Base-by-base conservation (phyloP, 2,113 vertebrate genomes). In the Pterocles gutturalis region DNA sequence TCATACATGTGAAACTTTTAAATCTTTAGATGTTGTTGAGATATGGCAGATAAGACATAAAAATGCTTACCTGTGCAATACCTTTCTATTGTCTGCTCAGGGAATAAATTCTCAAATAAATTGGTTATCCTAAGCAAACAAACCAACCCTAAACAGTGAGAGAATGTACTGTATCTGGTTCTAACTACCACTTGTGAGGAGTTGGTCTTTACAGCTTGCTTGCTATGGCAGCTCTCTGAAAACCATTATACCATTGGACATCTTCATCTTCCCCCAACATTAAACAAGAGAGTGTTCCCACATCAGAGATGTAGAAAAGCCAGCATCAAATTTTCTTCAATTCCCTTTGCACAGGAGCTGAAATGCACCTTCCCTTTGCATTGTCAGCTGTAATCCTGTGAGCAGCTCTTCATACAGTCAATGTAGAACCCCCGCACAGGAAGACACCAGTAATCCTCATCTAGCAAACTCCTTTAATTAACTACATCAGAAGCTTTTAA, bases 11-110 rank as follows among this genome's bases (percentile, higher is more conserved):
- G 70, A 89, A 93, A 83, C 83, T 95, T 94, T 94, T 77, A 94
- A 79, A 69, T 84, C 77, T 93, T 97, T 77, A 82, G 79, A 81
- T 90, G 60, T 87, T 90, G 71, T 92, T 89, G 89, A 92, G 76
- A 92, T 91, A 48, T 70, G 81, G 62, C 83, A 97, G 81, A 87
- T 81, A 83, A 76, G 64, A 87, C 58, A 91, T 54, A 72, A 91
- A 96, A 85, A 69, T 82, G 31, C 65, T 84, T 83, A 72, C 62
- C n/a, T 76, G 28, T 87, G 65, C 86, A 87, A 89, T 85, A 41
- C 22, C 20, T 67, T 81, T 89, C 87, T 75, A 16, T 83, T 90
- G 46, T 83, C 82, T 93, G 61, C 86, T 89, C 65, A 80, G 77
- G 62, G 89, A 94, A 91, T 91, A 91, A 76, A 82, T 75, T 84